Base-by-base conservation (phyloP, 2,797 vertebrate genomes). In the Phrynocephalus vlangalii region DNA sequence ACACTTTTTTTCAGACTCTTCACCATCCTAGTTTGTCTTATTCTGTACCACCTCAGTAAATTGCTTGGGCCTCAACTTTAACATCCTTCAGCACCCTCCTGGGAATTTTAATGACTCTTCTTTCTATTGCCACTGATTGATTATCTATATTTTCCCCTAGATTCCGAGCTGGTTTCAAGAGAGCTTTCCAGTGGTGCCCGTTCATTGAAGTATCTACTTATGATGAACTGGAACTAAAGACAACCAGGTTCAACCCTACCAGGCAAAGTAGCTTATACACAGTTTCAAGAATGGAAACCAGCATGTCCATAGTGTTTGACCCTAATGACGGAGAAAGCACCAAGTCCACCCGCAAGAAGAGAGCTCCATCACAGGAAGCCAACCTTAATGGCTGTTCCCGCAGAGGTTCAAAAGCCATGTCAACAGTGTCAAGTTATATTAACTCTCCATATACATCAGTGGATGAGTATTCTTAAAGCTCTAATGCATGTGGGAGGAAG, bases 131-230 rank as follows among this genome's bases (percentile, higher is more conserved):
- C 15, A 63, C 60, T 63, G 4, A 63, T 13, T 63, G 18, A 2
- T 2, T 63, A 20, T 63, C 18, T 63, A 63, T 18, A 10, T 63
- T 63, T 63, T 2, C 4, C 18, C 18, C 60, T 86, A 97, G 99
- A 92, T 99, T 99, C 91, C 96, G 98, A 82, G 98, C 98, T 1
- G 99, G 99, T 75, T 99, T 99, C 95, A 99, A 99, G 93, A 92
- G 87, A 73, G 98, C 97, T 30, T 98, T 99, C 93, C 96, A 97
- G 76, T 99, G 98, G 97, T 99, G 98, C 90, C 99, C 99, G 50
- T 99, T 98, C 91, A 95, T 99, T 56, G 96, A 96, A 24, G 91
- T 98, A 44, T 98, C 98, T 2, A 98, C 96, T 94, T 98, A 97
- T 0, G 98, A 99, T 0, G 98, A 99, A 94, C 93, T 99, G 76